Percentiles rank a stretch among this genome's conserved stretches.
Conservation (phyloP, 2,113 vertebrate genomes). For the Orcinus orca region DNA sequence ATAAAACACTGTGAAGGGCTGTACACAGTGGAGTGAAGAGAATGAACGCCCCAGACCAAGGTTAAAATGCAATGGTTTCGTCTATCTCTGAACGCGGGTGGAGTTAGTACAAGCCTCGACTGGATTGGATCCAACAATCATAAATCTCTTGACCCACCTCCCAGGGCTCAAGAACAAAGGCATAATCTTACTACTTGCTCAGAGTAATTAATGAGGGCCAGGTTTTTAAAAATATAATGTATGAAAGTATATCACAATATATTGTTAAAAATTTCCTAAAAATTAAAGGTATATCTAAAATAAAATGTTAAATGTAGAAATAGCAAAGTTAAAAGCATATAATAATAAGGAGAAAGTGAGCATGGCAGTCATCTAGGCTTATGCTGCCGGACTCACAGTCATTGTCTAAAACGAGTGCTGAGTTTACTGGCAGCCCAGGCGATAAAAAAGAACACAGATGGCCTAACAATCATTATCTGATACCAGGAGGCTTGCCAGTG, state of each 20-base stretch:
- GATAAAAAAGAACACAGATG: background rate
- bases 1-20: background rate
- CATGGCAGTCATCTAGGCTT: accelerated
- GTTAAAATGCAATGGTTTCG: accelerated
- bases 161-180: background rate
- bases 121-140: background rate
- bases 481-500: background rate
- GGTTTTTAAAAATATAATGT: background rate
- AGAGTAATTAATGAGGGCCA: background rate
- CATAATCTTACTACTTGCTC: accelerated
- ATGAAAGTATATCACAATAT: background rate
- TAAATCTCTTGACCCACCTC: background rate
- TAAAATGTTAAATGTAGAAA: background rate
- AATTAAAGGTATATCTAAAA: accelerated
- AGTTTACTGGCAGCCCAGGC: accelerated
- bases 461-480: accelerated
- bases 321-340: background rate
- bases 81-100: accelerated
- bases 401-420: background rate
- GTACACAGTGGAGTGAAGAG: accelerated
- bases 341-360: background rate
- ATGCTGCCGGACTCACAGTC: accelerated
- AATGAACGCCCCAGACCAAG: accelerated
- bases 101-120: accelerated
- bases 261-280: background rate